Evolutionary conservation across 2,797 vertebrate species (phyloP).

Genomic region (Diglossa cyanea): DNA sequence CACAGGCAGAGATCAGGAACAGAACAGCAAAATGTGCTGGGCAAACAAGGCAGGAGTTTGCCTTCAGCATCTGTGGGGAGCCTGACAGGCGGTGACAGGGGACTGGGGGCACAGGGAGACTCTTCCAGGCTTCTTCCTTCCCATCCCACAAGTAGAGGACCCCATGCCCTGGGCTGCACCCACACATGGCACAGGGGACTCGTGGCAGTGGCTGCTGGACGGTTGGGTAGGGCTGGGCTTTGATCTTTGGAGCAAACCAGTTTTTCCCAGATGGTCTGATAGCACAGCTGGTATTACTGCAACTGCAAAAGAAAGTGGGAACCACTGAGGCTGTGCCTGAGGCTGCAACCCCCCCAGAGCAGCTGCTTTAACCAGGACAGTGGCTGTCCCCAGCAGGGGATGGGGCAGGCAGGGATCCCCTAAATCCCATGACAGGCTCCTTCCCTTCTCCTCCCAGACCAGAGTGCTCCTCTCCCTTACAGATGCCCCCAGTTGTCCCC

Average conservation of each 20-base stretch:
- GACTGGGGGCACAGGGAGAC: neutral
- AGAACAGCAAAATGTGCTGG: neutral
- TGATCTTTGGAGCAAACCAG: constrained; percentile 25
- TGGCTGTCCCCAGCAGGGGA: neutral
- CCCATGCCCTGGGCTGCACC: neutral
- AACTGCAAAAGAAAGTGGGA: constrained; percentile 53
- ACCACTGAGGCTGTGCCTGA: neutral
- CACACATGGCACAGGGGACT: neutral
- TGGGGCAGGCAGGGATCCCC: neutral
- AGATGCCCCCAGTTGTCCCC: neutral
- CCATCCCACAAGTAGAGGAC: neutral
- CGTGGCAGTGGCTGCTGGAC: neutral
- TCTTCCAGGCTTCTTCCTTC: constrained; percentile 32
- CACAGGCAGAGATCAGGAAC: neutral
- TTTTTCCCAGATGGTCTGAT: neutral
- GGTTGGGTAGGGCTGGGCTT: neutral
- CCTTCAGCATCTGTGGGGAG: neutral
- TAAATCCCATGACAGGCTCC: neutral
- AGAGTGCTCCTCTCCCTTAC: neutral
- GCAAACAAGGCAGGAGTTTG: neutral
- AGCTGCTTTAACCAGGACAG: neutral
- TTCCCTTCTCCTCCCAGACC: neutral
- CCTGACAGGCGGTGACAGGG: neutral
- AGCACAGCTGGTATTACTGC: neutral
- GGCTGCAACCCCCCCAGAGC: neutral